Base-by-base conservation (phyloP, 2,888 invertebrate species). In the Sphinx pinastri region DNA sequence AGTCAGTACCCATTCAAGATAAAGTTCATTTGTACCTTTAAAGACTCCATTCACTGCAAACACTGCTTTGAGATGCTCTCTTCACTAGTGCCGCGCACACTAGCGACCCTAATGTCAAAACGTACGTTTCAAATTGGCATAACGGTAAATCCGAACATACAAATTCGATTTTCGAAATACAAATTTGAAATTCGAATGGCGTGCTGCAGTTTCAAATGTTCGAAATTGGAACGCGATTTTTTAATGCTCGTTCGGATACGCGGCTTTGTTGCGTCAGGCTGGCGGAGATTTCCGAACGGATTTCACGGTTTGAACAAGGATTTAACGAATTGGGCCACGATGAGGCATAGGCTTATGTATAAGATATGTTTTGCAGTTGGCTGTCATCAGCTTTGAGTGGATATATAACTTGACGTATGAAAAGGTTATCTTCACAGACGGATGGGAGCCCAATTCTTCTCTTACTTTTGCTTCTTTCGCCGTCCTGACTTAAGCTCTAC, bases 41-140 rank as follows among this genome's bases (percentile, higher is more conserved):
- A 89, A 90, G 86, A 84, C 83, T 85, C 83, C 89, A 90, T 90
- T 91, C 88, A 90, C 76, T 77, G 81, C 81, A 84, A 85, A 88
- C 86, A 84, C 84, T 88, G 88, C 88, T 89, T 88, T 85, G 81
- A 82, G 71, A 80, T 75, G 71, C 75, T 77, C 74, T 74, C 76
- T 71, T 71, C 67, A 67, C 6, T 38, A 38, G 66, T 31, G 71
- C 70, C 52, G 16, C 38, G 38, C 16, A 10, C 0, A 63, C 38
- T 60, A 8, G 25, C 14, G 54, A 13, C 59, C 59, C 16, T 60
- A 69, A 52, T 7, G 6, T 12, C 14, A 19, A 47, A 47, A 12
- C 16, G 7, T 63, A 70, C 58, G 71, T 70, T 75, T 47, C 67
- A 69, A 69, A 67, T 60, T 57, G 54, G 68, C 49, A 16, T 68